phyloP scores from a whole-genome alignment of 1,140 invertebrate species.

The Brachionus rubens region DNA sequence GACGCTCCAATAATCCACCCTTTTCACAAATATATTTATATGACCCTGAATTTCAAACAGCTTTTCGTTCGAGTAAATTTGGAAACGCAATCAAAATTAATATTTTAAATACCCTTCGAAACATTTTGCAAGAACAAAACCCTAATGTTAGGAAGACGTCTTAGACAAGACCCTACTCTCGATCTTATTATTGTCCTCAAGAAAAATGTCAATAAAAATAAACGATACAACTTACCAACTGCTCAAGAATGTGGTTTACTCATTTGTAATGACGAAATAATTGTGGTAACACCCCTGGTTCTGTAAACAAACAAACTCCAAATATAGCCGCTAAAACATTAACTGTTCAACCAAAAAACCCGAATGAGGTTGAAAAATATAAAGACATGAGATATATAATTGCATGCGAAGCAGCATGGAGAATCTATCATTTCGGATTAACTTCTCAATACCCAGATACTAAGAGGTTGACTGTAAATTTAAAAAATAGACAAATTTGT shows the following conservation, averaged over 20 bases:
- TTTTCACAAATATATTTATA: conserved; percentile 2
- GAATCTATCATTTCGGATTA: not conserved
- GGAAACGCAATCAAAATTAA: not conserved
- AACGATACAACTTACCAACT: conserved; percentile 53
- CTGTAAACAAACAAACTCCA: too few species aligned
- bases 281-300: too few species aligned
- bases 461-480: conserved; percentile 2
- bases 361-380: too few species aligned
- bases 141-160: not conserved
- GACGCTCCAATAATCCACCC: not conserved
- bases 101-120: not conserved
- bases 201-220: conserved; percentile 48
- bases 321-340: too few species aligned
- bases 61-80: not conserved
- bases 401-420: conserved; percentile 40
- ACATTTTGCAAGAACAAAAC: not conserved
- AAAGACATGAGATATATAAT: conserved; percentile 46
- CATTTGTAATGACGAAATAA: conserved; percentile 51
- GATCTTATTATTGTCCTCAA: not conserved
- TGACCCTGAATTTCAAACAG: not conserved
- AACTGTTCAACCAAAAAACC: too few species aligned
- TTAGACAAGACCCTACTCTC: not conserved
- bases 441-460: conserved; percentile 32
- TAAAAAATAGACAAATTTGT: conserved; percentile 40
- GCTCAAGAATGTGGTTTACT: conserved; percentile 54